Evolutionary conservation across 2,888 invertebrate species (phyloP).

Genomic region (Carabus problematicus): DNA sequence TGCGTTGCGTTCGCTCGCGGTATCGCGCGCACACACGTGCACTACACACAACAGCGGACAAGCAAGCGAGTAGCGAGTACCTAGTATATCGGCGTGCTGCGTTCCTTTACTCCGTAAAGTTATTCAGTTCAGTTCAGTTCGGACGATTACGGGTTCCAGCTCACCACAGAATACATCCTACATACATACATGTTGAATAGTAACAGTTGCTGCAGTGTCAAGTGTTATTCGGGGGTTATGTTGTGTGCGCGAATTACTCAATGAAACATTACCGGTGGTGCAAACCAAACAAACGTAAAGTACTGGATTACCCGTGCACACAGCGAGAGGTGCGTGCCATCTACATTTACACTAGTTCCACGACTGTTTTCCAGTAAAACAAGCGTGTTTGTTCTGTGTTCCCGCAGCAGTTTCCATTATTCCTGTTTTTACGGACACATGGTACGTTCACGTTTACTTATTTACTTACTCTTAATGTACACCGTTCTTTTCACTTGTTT

Average conservation of each 20-base stretch:
- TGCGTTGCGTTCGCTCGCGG: conserved; percentile 33
- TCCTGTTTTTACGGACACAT: conserved; percentile 24
- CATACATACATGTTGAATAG: no score
- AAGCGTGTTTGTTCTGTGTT: no score
- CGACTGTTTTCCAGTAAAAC: background rate
- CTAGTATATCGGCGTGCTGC: conserved; percentile 5
- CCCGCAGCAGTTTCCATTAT: background rate
- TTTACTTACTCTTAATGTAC: conserved; percentile 10
- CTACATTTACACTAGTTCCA: background rate
- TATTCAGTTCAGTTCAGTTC: conserved; percentile 18
- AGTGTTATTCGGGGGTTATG: background rate
- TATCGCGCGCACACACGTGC: conserved; percentile 32
- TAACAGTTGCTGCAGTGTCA: no score
- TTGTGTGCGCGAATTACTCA: conserved; percentile 1
- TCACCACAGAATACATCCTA: no score
- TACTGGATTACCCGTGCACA: conserved; percentile 13
- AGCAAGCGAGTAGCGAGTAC: conserved; percentile 9
- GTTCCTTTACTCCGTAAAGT: conserved; percentile 1
- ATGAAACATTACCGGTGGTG: conserved; percentile 9
- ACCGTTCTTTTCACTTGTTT: conserved; percentile 8
- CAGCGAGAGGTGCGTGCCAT: conserved; percentile 9
- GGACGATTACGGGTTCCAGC: background rate
- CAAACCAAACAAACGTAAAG: background rate
- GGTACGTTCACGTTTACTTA: conserved; percentile 24
- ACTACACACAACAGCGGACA: conserved; percentile 19